phyloP scores from a whole-genome alignment of 2,888 invertebrate genomes.

The Troides oblongomaculatus region DNA sequence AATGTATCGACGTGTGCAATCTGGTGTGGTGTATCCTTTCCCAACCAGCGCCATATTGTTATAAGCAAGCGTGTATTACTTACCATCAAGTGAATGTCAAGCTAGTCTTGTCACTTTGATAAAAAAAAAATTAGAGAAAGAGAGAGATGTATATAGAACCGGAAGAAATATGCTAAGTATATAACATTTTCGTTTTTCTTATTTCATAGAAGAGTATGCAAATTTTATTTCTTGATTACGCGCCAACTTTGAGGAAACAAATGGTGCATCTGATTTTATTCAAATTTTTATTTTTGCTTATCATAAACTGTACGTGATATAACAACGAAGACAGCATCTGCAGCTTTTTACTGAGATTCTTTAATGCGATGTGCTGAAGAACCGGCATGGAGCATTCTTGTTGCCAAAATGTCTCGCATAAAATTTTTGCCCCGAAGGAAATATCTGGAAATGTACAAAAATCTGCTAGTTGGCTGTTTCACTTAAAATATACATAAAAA shows the following conservation, averaged over 20 bases:
- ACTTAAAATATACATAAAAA: conserved; percentile 7
- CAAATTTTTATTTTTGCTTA: conserved; percentile 21
- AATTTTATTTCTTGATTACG: conserved; percentile 23
- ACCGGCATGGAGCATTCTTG: conserved; percentile 12
- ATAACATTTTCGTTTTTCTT: background rate
- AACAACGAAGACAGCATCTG: conserved; percentile 26
- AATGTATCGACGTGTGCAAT: too few relatives aligned
- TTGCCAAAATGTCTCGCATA: conserved; percentile 21
- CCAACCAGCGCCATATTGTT: too few relatives aligned
- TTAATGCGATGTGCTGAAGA: conserved; percentile 21
- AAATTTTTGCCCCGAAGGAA: background rate
- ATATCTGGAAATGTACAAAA: conserved; percentile 13
- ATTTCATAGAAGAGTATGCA: conserved; percentile 12
- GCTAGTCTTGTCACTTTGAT: too few relatives aligned
- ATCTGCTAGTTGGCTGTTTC: conserved; percentile 2
- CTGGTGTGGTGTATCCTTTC: too few relatives aligned
- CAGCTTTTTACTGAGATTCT: conserved; percentile 24
- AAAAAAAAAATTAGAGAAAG: too few relatives aligned
- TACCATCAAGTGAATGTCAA: too few relatives aligned
- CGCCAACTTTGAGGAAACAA: conserved; percentile 19
- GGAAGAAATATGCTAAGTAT: background rate
- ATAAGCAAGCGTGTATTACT: too few relatives aligned
- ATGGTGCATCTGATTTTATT: conserved; percentile 25
- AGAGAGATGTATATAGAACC: background rate
- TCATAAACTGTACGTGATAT: conserved; percentile 24